Evolutionary conservation across 2,797 vertebrate species (phyloP).

Genomic region (Salarias fasciatus): DNA sequence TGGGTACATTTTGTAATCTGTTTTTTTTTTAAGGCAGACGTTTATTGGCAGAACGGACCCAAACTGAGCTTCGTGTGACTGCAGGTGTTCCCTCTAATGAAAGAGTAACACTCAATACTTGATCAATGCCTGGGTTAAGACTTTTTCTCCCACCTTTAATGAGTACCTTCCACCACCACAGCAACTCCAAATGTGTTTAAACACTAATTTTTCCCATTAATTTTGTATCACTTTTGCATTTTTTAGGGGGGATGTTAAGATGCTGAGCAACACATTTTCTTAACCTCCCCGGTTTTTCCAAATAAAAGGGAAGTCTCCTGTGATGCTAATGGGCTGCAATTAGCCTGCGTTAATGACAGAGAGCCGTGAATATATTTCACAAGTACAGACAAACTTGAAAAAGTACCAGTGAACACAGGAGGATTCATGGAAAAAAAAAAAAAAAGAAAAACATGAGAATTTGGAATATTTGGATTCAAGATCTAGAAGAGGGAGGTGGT

Average conservation of each 20-base stretch:
- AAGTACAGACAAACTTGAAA: slow-evolving; percentile 34
- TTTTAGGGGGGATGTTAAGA: slow-evolving; percentile 7
- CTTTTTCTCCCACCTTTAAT: slow-evolving; percentile 20
- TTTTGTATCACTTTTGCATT: slow-evolving; percentile 15
- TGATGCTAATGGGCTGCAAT: slow-evolving; percentile 55
- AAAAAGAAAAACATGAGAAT: slow-evolving; percentile 29
- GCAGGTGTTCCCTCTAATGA: slow-evolving; percentile 21
- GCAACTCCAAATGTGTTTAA: not conserved
- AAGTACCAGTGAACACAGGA: slow-evolving; percentile 25
- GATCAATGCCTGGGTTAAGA: slow-evolving; percentile 35
- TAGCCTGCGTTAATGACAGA: slow-evolving; percentile 52
- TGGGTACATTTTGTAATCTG: not conserved
- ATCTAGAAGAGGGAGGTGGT: slow-evolving; percentile 42
- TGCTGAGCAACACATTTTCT: slow-evolving; percentile 28
- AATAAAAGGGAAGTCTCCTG: slow-evolving; percentile 44
- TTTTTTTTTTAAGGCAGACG: not conserved
- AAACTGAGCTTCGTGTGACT: slow-evolving; percentile 4
- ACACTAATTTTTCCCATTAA: slow-evolving; percentile 12
- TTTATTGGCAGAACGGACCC: not conserved
- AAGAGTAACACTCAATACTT: slow-evolving; percentile 22
- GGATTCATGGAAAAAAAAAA: not conserved
- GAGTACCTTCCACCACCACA: not conserved
- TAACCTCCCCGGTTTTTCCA: slow-evolving; percentile 24
- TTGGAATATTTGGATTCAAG: slow-evolving; percentile 32
- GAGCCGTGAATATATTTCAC: slow-evolving; percentile 31